These are phyloP conservation scores for Chironomus tepperi DNA, from an alignment of 1,140 invertebrate species.

Conservation along the genomic window DNA sequence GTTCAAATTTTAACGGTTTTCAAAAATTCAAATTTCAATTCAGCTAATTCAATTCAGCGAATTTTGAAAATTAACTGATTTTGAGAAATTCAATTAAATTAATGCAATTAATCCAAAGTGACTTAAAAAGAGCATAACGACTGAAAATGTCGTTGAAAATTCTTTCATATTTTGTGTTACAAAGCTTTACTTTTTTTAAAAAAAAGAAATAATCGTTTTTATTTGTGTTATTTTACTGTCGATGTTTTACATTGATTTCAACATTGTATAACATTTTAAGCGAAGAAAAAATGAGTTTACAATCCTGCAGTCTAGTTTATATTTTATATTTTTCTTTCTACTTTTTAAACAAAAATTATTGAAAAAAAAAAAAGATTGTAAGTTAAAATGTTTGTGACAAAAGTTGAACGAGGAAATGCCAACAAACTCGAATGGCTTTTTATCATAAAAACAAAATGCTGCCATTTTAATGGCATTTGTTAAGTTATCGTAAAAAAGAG, in stretches of 20 bases:
- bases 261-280: background rate
- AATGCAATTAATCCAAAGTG: too few species aligned
- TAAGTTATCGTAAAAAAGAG: too few species aligned
- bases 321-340: background rate
- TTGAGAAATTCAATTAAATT: too few species aligned
- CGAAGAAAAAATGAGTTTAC: background rate
- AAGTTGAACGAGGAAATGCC: background rate
- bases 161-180: background rate
- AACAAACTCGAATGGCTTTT: background rate
- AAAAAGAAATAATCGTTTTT: background rate
- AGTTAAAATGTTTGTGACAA: background rate
- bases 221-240: background rate
- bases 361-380: background rate
- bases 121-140: too few species aligned
- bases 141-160: too few species aligned
- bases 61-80: too few species aligned
- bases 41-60: too few species aligned
- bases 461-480: background rate
- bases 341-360: background rate
- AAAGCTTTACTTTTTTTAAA: background rate
- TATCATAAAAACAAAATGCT: conserved; percentile 2
- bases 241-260: conserved; percentile 14
- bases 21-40: too few species aligned
- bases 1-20: too few species aligned
- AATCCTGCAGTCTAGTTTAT: background rate